Percentiles rank a stretch among this genome's conserved stretches.
Evolutionary conservation across 1,140 invertebrate species (phyloP).

Genomic region (Ptiloglossa arizonensis): DNA sequence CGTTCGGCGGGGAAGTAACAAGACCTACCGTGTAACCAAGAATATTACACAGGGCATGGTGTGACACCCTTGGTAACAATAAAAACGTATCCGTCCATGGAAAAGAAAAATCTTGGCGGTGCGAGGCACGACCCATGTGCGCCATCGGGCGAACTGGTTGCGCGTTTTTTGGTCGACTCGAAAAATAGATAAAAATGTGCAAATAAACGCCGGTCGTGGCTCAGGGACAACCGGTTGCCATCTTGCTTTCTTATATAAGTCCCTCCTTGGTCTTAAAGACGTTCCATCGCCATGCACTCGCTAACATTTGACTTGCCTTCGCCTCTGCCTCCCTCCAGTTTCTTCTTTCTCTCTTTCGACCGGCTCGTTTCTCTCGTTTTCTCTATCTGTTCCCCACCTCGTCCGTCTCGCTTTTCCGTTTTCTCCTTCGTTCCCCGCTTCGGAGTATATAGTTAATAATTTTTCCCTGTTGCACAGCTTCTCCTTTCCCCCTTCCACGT

Average conservation of each 20-base stretch:
- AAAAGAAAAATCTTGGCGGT: slow-evolving; percentile 58
- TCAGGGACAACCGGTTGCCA: slow-evolving; percentile 82
- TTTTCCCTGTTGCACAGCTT: slow-evolving; percentile 9
- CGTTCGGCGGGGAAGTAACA: neutral
- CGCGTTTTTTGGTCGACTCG: slow-evolving; percentile 76
- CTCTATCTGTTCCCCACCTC: slow-evolving; percentile 11
- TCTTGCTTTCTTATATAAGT: slow-evolving; percentile 82
- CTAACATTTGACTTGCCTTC: slow-evolving; percentile 71
- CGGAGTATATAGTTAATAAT: slow-evolving; percentile 33
- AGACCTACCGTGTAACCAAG: neutral
- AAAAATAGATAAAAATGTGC: slow-evolving; percentile 82
- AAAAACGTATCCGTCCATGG: slow-evolving; percentile 23
- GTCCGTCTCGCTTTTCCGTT: slow-evolving; percentile 15
- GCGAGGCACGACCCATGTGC: slow-evolving; percentile 55
- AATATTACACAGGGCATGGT: neutral
- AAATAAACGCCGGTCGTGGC: slow-evolving; percentile 79
- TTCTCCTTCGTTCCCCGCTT: slow-evolving; percentile 18
- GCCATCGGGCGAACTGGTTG: slow-evolving; percentile 64
- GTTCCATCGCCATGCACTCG: slow-evolving; percentile 71
- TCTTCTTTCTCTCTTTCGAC: slow-evolving; percentile 49
- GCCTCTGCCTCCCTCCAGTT: slow-evolving; percentile 48
- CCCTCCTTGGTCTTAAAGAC: slow-evolving; percentile 77
- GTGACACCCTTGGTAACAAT: slow-evolving; percentile 44
- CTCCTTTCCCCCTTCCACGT: slow-evolving; percentile 12
- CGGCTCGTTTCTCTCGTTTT: slow-evolving; percentile 36